A percentile compares a stretch with the other conserved stretches of the same genome.
These are phyloP conservation scores for Lypha dubia DNA, from an alignment of 2,888 invertebrate genomes.

Conservation along the genomic window DNA sequence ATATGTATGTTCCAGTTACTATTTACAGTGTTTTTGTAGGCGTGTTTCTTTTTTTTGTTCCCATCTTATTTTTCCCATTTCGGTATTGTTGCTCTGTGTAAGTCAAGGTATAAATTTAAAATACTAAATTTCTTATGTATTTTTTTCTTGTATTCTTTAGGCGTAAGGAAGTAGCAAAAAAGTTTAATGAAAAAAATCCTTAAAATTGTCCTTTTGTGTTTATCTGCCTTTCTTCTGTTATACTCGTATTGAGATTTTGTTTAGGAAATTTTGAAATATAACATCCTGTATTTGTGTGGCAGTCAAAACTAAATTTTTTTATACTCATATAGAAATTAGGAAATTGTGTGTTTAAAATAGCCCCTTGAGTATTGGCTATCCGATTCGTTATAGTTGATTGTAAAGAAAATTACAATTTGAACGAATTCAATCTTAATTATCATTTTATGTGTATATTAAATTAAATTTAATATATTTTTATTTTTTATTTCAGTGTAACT, in stretches of 20 bases:
- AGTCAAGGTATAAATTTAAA: background rate
- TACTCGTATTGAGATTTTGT: background rate
- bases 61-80: background rate
- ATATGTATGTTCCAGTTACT: background rate
- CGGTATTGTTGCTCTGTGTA: slow-evolving; percentile 2
- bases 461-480: background rate
- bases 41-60: slow-evolving; percentile 44
- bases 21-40: slow-evolving; percentile 40
- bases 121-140: background rate
- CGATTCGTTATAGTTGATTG: slow-evolving; percentile 24
- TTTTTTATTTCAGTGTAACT: background rate
- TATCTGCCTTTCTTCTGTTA: background rate
- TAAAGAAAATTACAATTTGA: slow-evolving; percentile 1
- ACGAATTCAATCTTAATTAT: slow-evolving; percentile 8
- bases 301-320: background rate
- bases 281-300: slow-evolving; percentile 67
- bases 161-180: slow-evolving; percentile 82
- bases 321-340: background rate
- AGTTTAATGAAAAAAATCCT: slow-evolving; percentile 76
- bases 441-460: background rate
- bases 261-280: slow-evolving; percentile 50
- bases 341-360: slow-evolving; percentile 26
- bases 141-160: slow-evolving; percentile 27
- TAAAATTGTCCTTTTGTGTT: slow-evolving; percentile 75
- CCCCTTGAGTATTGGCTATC: slow-evolving; percentile 51